Evolutionary conservation across 2,797 vertebrate genomes (phyloP).

Genomic region (Galaxias olidus): DNA sequence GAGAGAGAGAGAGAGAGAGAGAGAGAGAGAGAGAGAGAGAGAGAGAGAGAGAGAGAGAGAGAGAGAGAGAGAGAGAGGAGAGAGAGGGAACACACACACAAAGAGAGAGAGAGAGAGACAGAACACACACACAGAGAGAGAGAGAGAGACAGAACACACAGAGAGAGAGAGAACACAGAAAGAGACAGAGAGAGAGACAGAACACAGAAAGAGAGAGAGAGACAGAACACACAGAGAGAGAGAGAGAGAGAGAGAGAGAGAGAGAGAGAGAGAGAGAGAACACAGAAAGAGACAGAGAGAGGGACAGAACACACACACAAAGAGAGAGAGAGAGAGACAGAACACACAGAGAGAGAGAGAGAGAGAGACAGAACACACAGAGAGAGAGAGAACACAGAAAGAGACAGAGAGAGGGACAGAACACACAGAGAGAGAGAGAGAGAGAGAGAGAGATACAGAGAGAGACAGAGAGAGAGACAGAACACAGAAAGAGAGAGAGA

Average conservation of each 20-base stretch:
- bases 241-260: neutral
- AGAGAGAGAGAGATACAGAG: slow-evolving; percentile 1
- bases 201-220: slow-evolving; percentile 7
- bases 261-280: neutral
- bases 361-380: neutral
- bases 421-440: slow-evolving; percentile 25
- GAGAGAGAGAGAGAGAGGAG: slow-evolving; percentile 20
- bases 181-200: slow-evolving; percentile 37
- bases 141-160: too few relatives aligned
- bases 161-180: neutral
- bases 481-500: too few relatives aligned
- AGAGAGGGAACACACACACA: too few relatives aligned
- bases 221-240: slow-evolving; percentile 31
- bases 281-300: slow-evolving; percentile 9
- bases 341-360: too few relatives aligned
- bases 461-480: too few relatives aligned
- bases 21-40: slow-evolving; percentile 17
- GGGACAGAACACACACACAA: slow-evolving; percentile 7
- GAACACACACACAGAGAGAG: slow-evolving; percentile 24
- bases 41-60: slow-evolving; percentile 18
- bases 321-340: too few relatives aligned
- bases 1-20: slow-evolving; percentile 17
- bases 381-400: slow-evolving; percentile 27
- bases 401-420: slow-evolving; percentile 8
- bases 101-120: slow-evolving; percentile 33